Base-by-base conservation (phyloP, 2,797 vertebrate genomes). In the Sternotherus odoratus region DNA sequence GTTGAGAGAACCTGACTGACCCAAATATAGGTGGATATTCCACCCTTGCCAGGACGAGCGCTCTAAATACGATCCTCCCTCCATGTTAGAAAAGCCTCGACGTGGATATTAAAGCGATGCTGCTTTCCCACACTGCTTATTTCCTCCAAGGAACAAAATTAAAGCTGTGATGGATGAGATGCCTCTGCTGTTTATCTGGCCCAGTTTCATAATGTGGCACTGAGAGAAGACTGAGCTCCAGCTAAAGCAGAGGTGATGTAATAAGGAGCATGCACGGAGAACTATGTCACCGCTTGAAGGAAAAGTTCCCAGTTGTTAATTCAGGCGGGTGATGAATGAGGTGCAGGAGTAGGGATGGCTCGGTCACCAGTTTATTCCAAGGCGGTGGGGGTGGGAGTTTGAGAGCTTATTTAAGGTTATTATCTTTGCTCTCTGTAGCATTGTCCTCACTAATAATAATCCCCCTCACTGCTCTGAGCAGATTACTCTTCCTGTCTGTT, bases 121-220 rank as follows among this genome's bases (percentile, higher is more conserved):
- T 84, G 46, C 74, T 88, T 74, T 54, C 16, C 23, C 12, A 77
- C 69, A 74, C 66, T 11, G 49, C n/a, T 96, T 79, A 95, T 98
- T 97, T 98, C 96, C 97, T 98, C 94, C 93, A 91, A 97, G 97
- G 97, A 93, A 96, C 95, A 95, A 94, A 98, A 98, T 98, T 97
- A 98, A 98, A 97, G 97, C 87, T 95, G 81, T 98, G 98, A 98
- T 98, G 98, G 98, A 98, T 98, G 97, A 94, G 82, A 66, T 83
- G 84, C 97, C 97, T 89, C 49, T 89, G 93, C 97, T 96, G 88
- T 97, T 98, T 97, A 97, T 98, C 97, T 97, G 94, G 96, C 97
- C 97, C 87, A 72, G 90, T 96, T 97, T 96, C 93, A 96, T 96
- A 94, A 88, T n/a, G 57, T 77, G 51, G 95, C 92, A 94, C 95